A percentile compares a stretch with the other conserved stretches of the same genome.
These are phyloP conservation scores for Drosophila leontia DNA, from an alignment of 1,140 invertebrate genomes.

Conservation along the genomic window DNA sequence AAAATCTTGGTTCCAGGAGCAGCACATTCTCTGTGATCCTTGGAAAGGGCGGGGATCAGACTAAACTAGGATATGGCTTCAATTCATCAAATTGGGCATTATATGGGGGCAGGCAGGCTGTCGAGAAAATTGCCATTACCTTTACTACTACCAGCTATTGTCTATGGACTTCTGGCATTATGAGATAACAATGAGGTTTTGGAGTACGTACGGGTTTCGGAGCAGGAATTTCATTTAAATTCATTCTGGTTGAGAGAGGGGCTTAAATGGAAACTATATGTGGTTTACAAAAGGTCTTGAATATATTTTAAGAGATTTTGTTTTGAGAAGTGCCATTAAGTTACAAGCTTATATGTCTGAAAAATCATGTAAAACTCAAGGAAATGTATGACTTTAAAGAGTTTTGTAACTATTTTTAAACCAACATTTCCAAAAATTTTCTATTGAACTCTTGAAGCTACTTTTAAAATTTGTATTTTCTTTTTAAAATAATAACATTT, in stretches of 20 bases:
- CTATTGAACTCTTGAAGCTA: neutral
- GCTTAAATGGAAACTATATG: neutral
- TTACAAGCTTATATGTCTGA: neutral
- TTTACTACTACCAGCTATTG: constrained; percentile 2
- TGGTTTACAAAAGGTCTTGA: neutral
- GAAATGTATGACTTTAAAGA: neutral
- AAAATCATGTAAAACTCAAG: neutral
- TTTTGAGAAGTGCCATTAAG: neutral
- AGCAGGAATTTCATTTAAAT: constrained; percentile 13
- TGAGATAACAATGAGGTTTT: constrained; percentile 25
- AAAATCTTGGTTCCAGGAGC: constrained; percentile 52
- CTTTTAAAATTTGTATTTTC: neutral
- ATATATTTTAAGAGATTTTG: neutral
- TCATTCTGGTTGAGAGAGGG: neutral
- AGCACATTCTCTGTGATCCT: constrained; percentile 7
- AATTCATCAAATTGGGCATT: constrained; percentile 45
- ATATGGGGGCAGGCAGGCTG: neutral
- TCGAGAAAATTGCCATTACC: constrained; percentile 7
- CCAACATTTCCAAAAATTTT: accelerated
- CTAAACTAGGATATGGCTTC: constrained; percentile 43
- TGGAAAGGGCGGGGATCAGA: constrained; percentile 26
- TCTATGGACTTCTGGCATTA: neutral
- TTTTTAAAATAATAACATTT: neutral
- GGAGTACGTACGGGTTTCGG: constrained; percentile 17
- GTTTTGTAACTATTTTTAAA: neutral